A percentile compares a stretch with the other conserved stretches of the same genome.
phyloP scores from a whole-genome alignment of 2,113 vertebrate genomes.

The Phylloscopus trochiloides region DNA sequence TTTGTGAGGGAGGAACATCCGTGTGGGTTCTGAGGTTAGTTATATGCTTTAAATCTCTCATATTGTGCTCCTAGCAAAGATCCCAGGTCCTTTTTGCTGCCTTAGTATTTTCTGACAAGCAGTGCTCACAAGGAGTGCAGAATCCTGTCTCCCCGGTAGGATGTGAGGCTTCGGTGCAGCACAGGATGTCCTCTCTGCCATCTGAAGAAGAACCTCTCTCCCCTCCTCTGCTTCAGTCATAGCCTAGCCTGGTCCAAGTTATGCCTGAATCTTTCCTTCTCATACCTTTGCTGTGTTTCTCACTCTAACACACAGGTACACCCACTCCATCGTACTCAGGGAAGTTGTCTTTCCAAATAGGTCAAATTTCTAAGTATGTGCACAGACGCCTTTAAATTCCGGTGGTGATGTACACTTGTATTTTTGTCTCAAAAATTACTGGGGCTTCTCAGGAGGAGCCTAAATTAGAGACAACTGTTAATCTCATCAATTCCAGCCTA shows the following conservation, averaged over 20 bases:
- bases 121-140: not conserved
- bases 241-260: not conserved
- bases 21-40: not conserved
- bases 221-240: not conserved
- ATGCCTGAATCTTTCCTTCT: not conserved
- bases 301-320: not conserved
- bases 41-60: not conserved
- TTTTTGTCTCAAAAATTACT: not conserved
- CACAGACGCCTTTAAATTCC: not conserved
- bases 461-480: not conserved
- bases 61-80: not conserved
- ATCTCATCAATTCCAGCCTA: not conserved
- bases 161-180: not conserved
- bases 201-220: not conserved
- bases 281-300: not conserved
- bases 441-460: not conserved
- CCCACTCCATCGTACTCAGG: not conserved
- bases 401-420: not conserved
- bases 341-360: not conserved
- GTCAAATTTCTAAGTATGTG: slow-evolving; percentile 1
- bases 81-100: not conserved
- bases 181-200: not conserved
- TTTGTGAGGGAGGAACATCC: not conserved
- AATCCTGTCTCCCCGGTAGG: not conserved
- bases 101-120: not conserved